These are phyloP conservation scores for Metaphire vulgaris DNA, from an alignment of 1,140 invertebrate genomes.

Conservation along the genomic window DNA sequence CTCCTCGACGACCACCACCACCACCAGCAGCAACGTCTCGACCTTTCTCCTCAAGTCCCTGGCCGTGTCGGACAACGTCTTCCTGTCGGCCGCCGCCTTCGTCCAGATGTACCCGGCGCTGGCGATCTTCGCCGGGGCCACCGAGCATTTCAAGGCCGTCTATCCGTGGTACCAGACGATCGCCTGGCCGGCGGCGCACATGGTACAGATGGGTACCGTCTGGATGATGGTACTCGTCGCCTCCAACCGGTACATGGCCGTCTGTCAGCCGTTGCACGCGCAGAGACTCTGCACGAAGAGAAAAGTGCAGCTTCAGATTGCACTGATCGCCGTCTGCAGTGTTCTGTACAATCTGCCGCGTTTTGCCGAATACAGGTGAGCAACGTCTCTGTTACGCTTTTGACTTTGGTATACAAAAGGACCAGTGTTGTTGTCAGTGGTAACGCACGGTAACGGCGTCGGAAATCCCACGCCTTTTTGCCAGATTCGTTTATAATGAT, in stretches of 20 bases:
- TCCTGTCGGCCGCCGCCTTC: conserved; percentile 20
- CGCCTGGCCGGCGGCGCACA: conserved; percentile 25
- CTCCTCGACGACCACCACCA: too few species aligned
- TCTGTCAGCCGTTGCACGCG: conserved; percentile 27
- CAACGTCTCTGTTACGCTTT: too few species aligned
- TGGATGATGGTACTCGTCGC: conserved; percentile 31
- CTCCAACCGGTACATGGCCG: conserved; percentile 27
- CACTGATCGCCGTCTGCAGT: conserved; percentile 8
- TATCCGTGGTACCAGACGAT: conserved; percentile 4
- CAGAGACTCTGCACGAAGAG: conserved; percentile 19
- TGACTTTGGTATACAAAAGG: too few species aligned
- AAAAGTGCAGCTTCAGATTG: conserved; percentile 20
- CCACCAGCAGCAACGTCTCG: background rate
- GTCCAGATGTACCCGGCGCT: conserved; percentile 29
- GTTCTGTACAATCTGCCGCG: conserved; percentile 30
- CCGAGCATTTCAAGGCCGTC: background rate
- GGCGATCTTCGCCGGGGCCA: conserved; percentile 15
- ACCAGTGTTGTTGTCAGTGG: too few species aligned
- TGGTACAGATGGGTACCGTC: conserved; percentile 27
- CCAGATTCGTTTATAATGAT: too few species aligned
- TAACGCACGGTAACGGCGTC: too few species aligned
- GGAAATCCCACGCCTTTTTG: too few species aligned
- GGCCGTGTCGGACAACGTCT: conserved; percentile 26
- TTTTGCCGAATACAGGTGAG: conserved; percentile 26
- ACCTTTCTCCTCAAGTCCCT: conserved; percentile 14